These are phyloP conservation scores for Nomada fucata DNA, from an alignment of 2,888 invertebrate species.

Conservation along the genomic window DNA sequence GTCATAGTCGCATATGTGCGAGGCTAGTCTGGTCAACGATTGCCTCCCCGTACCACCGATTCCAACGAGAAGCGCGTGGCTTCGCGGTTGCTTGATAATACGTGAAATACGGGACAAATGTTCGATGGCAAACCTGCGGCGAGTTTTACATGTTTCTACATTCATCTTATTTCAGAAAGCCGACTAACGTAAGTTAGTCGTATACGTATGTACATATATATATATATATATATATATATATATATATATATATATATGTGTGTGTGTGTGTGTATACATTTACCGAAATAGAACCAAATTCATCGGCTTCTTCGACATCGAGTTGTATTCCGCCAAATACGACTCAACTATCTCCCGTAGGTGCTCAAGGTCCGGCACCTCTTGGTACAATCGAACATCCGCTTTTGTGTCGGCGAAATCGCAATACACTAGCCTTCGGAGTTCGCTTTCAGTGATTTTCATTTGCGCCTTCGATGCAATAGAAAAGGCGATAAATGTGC, in stretches of 20 bases:
- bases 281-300: conserved; percentile 95
- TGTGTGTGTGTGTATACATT: background rate
- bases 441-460: conserved; percentile 90
- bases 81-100: conserved; percentile 95
- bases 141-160: background rate
- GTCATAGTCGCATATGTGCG: conserved; percentile 97
- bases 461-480: conserved; percentile 4
- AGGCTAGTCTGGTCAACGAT: conserved; percentile 94
- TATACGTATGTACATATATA: too few relatives aligned
- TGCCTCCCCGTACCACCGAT: conserved; percentile 97
- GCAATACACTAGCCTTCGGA: conserved; percentile 95
- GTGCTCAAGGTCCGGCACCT: conserved; percentile 93
- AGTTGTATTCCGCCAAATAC: conserved; percentile 95
- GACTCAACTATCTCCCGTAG: conserved; percentile 93
- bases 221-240: too few relatives aligned
- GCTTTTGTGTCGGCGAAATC: conserved; percentile 98
- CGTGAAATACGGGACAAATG: conserved; percentile 96
- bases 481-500: background rate
- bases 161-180: too few relatives aligned
- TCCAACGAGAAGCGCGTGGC: conserved; percentile 95
- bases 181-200: too few relatives aligned
- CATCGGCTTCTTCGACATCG: conserved; percentile 98
- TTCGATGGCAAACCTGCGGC: conserved; percentile 94
- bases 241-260: too few relatives aligned
- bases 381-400: conserved; percentile 94